Conservation (phyloP, 1,140 invertebrate species). For the Drosophila arizonae region DNA sequence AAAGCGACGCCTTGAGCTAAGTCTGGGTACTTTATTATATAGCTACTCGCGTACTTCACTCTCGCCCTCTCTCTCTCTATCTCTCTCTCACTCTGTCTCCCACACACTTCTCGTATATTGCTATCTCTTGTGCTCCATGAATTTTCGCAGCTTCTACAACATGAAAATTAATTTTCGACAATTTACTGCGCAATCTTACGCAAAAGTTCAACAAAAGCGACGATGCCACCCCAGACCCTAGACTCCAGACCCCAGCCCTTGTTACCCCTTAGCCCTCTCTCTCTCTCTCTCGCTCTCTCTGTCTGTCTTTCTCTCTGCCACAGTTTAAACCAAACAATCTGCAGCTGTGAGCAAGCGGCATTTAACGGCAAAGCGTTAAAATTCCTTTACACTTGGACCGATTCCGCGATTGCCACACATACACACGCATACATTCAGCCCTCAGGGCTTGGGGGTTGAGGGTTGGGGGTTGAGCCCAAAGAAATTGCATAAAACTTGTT, state of each 20-base stretch:
- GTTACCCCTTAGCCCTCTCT: constrained; percentile 1
- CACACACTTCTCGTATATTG: background rate
- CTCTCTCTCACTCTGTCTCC: background rate
- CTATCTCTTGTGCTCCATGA: constrained; percentile 40
- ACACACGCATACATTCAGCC: background rate
- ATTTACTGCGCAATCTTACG: constrained; percentile 81
- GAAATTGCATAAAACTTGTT: constrained; percentile 69
- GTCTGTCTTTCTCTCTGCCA: constrained; percentile 15
- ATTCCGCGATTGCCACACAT: constrained; percentile 40
- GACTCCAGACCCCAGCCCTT: background rate
- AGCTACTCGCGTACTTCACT: constrained; percentile 4
- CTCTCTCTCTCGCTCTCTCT: background rate
- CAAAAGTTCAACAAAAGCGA: constrained; percentile 80
- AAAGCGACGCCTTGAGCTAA: constrained; percentile 61
- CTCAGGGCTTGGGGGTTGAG: constrained; percentile 1
- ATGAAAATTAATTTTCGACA: constrained; percentile 82
- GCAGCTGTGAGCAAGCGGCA: constrained; percentile 55
- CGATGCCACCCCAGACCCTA: constrained; percentile 32
- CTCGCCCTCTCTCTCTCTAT: constrained; percentile 12
- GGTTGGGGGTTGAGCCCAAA: constrained; percentile 5
- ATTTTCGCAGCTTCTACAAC: constrained; percentile 77
- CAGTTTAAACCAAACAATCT: constrained; percentile 74
- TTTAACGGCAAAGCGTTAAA: constrained; percentile 71
- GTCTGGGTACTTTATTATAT: constrained; percentile 17
- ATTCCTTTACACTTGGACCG: constrained; percentile 77